phyloP scores from a whole-genome alignment of 2,113 vertebrate genomes.

The Tiliqua scincoides region DNA sequence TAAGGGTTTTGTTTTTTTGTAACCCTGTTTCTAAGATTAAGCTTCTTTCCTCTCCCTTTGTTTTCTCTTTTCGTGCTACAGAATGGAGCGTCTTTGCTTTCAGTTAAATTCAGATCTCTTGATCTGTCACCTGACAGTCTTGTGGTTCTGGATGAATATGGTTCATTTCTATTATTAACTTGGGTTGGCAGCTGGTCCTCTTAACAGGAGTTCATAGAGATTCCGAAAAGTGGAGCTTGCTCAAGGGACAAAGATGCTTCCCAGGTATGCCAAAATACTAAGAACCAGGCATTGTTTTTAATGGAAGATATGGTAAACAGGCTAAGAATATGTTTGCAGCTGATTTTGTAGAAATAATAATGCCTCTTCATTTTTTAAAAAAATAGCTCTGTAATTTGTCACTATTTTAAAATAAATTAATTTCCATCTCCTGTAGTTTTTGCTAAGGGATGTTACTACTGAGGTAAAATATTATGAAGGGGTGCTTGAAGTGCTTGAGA shows the following conservation, averaged over 20 bases:
- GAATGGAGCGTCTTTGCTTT: conserved; percentile 79
- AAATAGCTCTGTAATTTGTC: accelerated
- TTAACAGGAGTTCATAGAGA: conserved; percentile 74
- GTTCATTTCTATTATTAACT: conserved; percentile 94
- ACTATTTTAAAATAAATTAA: not conserved
- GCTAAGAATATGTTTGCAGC: not conserved
- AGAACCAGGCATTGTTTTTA: conserved; percentile 44
- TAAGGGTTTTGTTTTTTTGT: conserved; percentile 38
- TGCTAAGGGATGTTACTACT: not conserved
- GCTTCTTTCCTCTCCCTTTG: not conserved
- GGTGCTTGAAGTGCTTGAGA: not conserved
- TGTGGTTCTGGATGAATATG: conserved; percentile 93
- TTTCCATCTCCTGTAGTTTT: conserved; percentile 15
- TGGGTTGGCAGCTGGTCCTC: conserved; percentile 75
- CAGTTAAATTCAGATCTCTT: conserved; percentile 78
- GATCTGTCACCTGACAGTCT: conserved; percentile 92
- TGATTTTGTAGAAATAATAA: not conserved
- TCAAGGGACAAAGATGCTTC: conserved; percentile 79
- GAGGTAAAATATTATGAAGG: not conserved
- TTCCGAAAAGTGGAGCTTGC: conserved; percentile 75
- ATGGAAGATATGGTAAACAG: conserved; percentile 25
- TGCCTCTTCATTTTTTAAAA: not conserved
- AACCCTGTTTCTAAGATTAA: conserved; percentile 61
- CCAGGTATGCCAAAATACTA: conserved; percentile 75
- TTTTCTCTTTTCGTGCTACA: conserved; percentile 64